These are phyloP conservation scores for Erebia ligea DNA, from an alignment of 2,888 invertebrate genomes.

Conservation along the genomic window DNA sequence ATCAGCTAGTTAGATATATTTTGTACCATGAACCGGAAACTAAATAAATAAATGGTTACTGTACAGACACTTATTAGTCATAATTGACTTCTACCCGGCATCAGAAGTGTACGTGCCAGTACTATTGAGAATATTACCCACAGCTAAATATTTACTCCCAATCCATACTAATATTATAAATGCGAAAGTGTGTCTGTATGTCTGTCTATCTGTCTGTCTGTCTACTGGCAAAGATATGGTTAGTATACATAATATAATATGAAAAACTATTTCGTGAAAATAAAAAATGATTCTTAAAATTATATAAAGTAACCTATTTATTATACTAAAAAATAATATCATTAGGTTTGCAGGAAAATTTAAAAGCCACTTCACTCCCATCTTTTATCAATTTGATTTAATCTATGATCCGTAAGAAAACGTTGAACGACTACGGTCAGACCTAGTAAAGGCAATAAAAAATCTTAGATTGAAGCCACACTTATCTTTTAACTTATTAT, in stretches of 20 bases:
- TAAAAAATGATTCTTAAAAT: too few relatives aligned
- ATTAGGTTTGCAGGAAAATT: neutral
- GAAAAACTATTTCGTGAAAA: too few relatives aligned
- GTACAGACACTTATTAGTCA: neutral
- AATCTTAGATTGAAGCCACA: neutral
- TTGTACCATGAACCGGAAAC: neutral
- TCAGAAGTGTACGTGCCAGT: constrained; percentile 5
- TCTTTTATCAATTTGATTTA: constrained; percentile 10
- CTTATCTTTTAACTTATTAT: neutral
- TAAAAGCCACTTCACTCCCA: neutral
- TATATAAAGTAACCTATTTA: too few relatives aligned
- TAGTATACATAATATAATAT: too few relatives aligned
- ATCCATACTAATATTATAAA: too few relatives aligned
- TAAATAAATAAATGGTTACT: neutral
- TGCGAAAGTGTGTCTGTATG: too few relatives aligned
- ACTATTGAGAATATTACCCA: neutral
- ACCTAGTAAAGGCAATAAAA: constrained; percentile 5
- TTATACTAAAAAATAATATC: too few relatives aligned
- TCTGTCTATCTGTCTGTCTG: too few relatives aligned
- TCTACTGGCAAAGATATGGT: too few relatives aligned
- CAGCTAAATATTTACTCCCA: too few relatives aligned
- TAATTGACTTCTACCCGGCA: constrained; percentile 3
- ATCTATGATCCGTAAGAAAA: constrained; percentile 3
- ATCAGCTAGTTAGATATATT: too few relatives aligned
- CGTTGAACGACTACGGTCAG: neutral